Base-by-base conservation (phyloP, 2,113 vertebrate genomes). In the Microcebus ravelobensis region DNA sequence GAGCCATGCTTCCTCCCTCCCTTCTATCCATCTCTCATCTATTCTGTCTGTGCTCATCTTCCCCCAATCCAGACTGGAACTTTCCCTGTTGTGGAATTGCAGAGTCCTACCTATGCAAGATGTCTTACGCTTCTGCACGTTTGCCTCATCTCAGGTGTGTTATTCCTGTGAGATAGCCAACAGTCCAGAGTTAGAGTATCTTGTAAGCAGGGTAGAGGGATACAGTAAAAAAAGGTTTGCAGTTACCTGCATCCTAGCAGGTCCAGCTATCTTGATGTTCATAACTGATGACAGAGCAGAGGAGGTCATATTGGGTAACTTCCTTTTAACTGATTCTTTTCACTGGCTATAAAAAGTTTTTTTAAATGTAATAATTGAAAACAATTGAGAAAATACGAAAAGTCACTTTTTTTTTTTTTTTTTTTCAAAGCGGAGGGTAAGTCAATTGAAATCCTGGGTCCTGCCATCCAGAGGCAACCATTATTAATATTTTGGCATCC, bases 401-500 rank as follows among this genome's bases (percentile, higher is more conserved):
- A 77, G 29, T 52, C 76, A 20, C 29, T 42, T 6, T 63, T 76
- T 34, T 77, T 68, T 67, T 34, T 42, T 42, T 42, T 42, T 42
- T 42, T 50, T 59, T 59, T 52, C 11, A 59, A 80, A 96, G 70
- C 20, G 45, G 25, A 96, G 27, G 39, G 18, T 45, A 71, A 76
- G 6, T 93, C 39, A 55, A 12, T 91, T 82, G 50, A n/a, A 93
- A 86, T 74, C 31, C 50, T 83, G 45, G 55, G 3, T 86, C 36
- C 25, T 50, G 31, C 21, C 13, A 36, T 48, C 15, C 36, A 83
- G 42, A 63, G 55, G 48, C 70, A 80, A 63, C 48, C 17, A 23
- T n/a, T 90, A 13, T 92, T 90, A 94, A 92, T 34, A 84, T 76
- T 87, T 87, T 95, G 86, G 27, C 68, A 87, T 67, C 48, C 34